These are phyloP conservation scores for Diarsia dahlii DNA, from an alignment of 2,888 invertebrate species.

Conservation along the genomic window DNA sequence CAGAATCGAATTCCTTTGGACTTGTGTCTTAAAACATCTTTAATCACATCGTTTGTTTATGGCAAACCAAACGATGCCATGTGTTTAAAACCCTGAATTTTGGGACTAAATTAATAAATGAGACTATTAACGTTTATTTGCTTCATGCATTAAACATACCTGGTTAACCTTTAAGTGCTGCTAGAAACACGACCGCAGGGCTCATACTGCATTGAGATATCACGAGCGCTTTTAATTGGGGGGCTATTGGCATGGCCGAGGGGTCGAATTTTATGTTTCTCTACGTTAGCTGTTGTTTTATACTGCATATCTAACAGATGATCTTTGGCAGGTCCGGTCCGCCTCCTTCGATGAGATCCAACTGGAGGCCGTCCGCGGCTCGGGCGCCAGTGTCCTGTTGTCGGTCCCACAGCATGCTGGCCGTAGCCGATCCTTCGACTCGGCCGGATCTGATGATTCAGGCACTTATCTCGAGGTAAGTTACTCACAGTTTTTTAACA, in stretches of 20 bases:
- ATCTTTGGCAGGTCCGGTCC: constrained; percentile 92
- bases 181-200: neutral
- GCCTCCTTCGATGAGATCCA: constrained; percentile 98
- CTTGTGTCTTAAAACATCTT: neutral
- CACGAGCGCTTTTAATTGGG: neutral
- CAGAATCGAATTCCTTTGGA: neutral
- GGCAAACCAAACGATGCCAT: neutral
- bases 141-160: neutral
- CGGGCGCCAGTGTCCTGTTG: constrained; percentile 87
- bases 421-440: constrained; percentile 95
- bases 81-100: neutral
- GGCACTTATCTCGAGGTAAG: constrained; percentile 86
- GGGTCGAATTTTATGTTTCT: neutral
- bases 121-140: neutral
- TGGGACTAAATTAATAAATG: neutral
- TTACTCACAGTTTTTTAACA: neutral
- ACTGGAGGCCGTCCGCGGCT: constrained; percentile 93
- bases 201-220: neutral
- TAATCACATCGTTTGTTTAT: neutral
- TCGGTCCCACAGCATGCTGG: constrained; percentile 93
- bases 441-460: constrained; percentile 93
- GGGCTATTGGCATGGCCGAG: neutral
- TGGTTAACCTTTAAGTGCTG: neutral
- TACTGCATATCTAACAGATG: constrained; percentile 11
- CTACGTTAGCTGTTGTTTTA: neutral